Evolutionary conservation across 2,888 invertebrate genomes (phyloP).

Genomic region (Folsomia candida): DNA sequence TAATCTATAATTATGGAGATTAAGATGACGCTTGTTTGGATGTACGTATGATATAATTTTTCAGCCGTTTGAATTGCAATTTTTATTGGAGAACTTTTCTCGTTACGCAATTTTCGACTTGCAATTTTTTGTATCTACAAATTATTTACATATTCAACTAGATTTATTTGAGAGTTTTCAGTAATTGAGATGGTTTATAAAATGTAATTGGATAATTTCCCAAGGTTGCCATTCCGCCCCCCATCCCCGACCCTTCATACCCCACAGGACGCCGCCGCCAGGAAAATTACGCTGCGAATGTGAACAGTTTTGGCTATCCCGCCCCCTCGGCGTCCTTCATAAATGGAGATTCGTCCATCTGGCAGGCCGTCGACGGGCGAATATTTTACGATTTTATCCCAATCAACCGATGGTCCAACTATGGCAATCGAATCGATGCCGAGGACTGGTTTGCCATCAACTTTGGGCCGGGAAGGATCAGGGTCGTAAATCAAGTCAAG

Average conservation of each 20-base stretch:
- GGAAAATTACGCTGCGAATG: constrained; percentile 47
- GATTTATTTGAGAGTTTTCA: too few relatives aligned
- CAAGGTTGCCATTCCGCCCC: constrained; percentile 28
- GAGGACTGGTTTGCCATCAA: constrained; percentile 37
- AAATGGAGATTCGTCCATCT: constrained; percentile 33
- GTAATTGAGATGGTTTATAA: too few relatives aligned
- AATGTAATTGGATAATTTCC: too few relatives aligned
- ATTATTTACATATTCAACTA: too few relatives aligned
- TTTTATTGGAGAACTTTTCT: too few relatives aligned
- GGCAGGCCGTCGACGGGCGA: constrained; percentile 45
- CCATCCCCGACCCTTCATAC: constrained; percentile 12
- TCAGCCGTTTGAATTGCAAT: too few relatives aligned
- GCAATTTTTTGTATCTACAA: too few relatives aligned
- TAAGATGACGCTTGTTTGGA: too few relatives aligned
- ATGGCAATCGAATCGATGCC: constrained; percentile 11
- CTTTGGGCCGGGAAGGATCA: constrained; percentile 39
- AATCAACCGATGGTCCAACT: constrained; percentile 47
- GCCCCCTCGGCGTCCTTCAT: constrained; percentile 33
- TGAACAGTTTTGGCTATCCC: constrained; percentile 38
- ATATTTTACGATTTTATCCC: constrained; percentile 45
- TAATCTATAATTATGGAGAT: too few relatives aligned
- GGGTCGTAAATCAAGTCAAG: constrained; percentile 25
- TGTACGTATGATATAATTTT: too few relatives aligned
- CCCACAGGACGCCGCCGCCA: constrained; percentile 24
- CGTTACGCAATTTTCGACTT: too few relatives aligned